Conservation (phyloP, 2,797 vertebrate species). For the Ptychobarbus kaznakovi region DNA sequence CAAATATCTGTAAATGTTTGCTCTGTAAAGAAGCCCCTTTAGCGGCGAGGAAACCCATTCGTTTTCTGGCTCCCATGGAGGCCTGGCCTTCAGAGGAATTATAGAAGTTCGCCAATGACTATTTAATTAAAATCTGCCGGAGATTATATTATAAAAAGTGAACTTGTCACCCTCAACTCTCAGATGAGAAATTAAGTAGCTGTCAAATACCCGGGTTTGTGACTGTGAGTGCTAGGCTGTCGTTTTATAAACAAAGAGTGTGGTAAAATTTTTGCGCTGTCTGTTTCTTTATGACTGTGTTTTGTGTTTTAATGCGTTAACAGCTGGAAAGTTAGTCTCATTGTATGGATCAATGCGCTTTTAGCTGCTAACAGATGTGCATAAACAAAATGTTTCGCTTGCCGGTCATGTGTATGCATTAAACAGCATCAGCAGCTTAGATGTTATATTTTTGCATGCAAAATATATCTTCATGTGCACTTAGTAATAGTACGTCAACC, state of each 20-base stretch:
- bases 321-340: not conserved
- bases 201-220: conserved; percentile 27
- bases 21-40: conserved; percentile 46
- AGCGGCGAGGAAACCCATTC: conserved; percentile 37
- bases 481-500: conserved; percentile 39
- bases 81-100: conserved; percentile 54
- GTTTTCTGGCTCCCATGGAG: conserved; percentile 40
- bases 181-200: conserved; percentile 53
- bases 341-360: conserved; percentile 1
- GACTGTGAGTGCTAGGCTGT: not conserved
- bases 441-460: not conserved
- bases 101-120: conserved; percentile 55
- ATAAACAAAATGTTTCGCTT: not conserved
- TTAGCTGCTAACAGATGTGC: conserved; percentile 22
- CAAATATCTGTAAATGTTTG: conserved; percentile 53
- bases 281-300: not conserved
- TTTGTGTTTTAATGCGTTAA: conserved; percentile 9
- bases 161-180: conserved; percentile 51
- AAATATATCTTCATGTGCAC: not conserved
- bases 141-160: conserved; percentile 57
- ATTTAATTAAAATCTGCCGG: conserved; percentile 59
- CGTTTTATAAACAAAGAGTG: conserved; percentile 31
- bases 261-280: not conserved
- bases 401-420: not conserved
- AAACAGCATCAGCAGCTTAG: not conserved